phyloP scores from a whole-genome alignment of 2,888 invertebrate species.

The Cerastis leucographa region DNA sequence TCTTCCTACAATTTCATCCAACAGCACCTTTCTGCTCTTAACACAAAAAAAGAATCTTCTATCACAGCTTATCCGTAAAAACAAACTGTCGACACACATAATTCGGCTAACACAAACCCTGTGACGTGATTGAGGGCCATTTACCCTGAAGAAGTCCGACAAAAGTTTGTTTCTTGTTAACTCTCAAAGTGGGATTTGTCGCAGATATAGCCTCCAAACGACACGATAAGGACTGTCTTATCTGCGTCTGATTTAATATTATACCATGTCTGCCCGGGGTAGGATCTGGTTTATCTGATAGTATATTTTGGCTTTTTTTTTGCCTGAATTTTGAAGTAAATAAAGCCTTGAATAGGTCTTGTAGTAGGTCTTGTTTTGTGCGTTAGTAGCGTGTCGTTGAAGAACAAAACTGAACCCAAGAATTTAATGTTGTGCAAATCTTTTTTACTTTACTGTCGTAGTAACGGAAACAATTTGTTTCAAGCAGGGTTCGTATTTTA shows the following conservation, averaged over 20 bases:
- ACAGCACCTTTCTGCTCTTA: not conserved
- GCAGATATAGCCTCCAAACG: constrained; percentile 61
- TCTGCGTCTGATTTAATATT: constrained; percentile 67
- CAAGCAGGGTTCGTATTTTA: not conserved
- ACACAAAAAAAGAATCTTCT: constrained; percentile 14
- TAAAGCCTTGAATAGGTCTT: constrained; percentile 10
- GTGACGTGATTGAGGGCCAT: constrained; percentile 57
- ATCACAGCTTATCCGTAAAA: constrained; percentile 38
- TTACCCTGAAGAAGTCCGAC: constrained; percentile 50
- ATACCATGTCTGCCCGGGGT: constrained; percentile 57
- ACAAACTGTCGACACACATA: constrained; percentile 49
- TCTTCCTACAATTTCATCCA: not conserved
- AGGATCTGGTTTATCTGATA: constrained; percentile 63
- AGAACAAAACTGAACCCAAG: not conserved
- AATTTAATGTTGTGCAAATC: not conserved
- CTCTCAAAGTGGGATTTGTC: constrained; percentile 65
- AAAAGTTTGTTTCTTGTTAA: constrained; percentile 68
- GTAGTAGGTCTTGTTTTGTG: not conserved
- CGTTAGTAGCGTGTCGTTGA: not conserved
- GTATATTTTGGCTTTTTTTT: constrained; percentile 56
- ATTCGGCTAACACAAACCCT: constrained; percentile 47
- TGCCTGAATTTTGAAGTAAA: constrained; percentile 34
- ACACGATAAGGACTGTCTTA: constrained; percentile 65
- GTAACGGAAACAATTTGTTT: not conserved
- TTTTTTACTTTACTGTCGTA: not conserved